Base-by-base conservation (phyloP, 2,888 invertebrate genomes). In the Lacanobia oleracea region DNA sequence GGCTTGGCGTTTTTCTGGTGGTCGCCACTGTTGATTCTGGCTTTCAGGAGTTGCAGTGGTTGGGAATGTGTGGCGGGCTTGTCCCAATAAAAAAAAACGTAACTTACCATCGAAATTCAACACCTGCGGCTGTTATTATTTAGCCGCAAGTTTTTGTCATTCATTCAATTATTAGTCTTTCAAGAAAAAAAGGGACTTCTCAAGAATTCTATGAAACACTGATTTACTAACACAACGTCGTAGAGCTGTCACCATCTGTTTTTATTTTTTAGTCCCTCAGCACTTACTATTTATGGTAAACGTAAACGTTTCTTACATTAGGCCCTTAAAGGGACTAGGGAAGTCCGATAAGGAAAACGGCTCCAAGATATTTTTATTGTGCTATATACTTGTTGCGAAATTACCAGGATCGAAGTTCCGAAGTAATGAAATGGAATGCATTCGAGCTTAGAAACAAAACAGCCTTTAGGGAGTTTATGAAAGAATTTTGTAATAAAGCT, bases 211-310 rank as follows among this genome's bases (percentile, higher is more conserved):
- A 72, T 68, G 72, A 67, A 57, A 63, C 74, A 68, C 85, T 79
- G 79, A 48, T 61, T 66, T 33, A 14, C 40, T 12, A 57, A 14
- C 27, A 51, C 75, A 60, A 64, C 67, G 69, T 50, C 1, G 10
- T 51, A 40, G 51, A 50, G 50, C 40, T 60, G 82, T 73, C 80
- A 79, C 80, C 43, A 82, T 84, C 83, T 85, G 84, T 81, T 83
- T 78, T 81, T 83, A 83, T 81, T 75, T 81, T 83, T 75, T 62
- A 78, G 75, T 79, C 67, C 74, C 73, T 64, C 68, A 73, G 73
- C 65, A 74, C 79, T 82, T 83, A 71, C 83, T 82, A 82, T 85
- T 85, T 85, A 85, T 85, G 84, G 77, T 74, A 75, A 85, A 82
- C 79, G 74, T 85, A 85, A 85, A 82, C 82, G 84, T 78, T 82